A percentile compares a stretch with the other conserved stretches of the same genome.
Conservation (phyloP, 2,888 invertebrate species). For the Sesamia inferens region DNA sequence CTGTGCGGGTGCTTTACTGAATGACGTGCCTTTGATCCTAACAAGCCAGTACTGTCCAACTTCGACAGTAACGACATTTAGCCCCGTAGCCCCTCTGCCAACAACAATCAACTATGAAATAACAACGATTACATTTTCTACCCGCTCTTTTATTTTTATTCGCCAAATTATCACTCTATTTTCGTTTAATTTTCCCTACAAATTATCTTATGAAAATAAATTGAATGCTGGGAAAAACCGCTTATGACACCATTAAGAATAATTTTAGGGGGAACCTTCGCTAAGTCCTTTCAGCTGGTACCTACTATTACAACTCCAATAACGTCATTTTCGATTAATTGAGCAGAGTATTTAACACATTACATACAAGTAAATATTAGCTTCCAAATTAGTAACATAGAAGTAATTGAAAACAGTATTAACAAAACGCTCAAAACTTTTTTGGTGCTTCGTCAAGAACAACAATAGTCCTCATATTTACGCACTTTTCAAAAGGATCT, state of each 20-base stretch:
- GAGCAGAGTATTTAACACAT: conserved; percentile 40
- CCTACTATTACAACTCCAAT: conserved; percentile 72
- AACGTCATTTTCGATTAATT: conserved; percentile 69
- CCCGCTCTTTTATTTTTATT: conserved; percentile 42
- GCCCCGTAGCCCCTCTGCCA: conserved; percentile 1
- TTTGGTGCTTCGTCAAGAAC: no score
- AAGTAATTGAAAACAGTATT: no score
- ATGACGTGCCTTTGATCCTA: conserved; percentile 74
- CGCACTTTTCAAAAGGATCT: no score
- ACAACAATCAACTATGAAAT: conserved; percentile 48
- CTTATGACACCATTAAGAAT: conserved; percentile 76
- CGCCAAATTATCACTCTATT: conserved; percentile 67
- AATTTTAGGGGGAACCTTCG: conserved; percentile 68
- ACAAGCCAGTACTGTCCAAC: conserved; percentile 61
- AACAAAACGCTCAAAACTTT: no score
- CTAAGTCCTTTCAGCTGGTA: conserved; percentile 69
- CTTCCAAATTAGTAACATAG: not conserved
- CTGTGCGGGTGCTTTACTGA: conserved; percentile 71
- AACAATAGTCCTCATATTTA: no score
- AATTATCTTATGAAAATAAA: conserved; percentile 77
- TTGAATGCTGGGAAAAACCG: conserved; percentile 77
- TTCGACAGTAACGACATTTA: conserved; percentile 26
- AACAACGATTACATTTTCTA: conserved; percentile 36
- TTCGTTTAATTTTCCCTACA: conserved; percentile 74
- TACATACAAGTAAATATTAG: conserved; percentile 7